These are phyloP conservation scores for Narcine bancroftii DNA, from an alignment of 2,113 vertebrate species.

Conservation along the genomic window DNA sequence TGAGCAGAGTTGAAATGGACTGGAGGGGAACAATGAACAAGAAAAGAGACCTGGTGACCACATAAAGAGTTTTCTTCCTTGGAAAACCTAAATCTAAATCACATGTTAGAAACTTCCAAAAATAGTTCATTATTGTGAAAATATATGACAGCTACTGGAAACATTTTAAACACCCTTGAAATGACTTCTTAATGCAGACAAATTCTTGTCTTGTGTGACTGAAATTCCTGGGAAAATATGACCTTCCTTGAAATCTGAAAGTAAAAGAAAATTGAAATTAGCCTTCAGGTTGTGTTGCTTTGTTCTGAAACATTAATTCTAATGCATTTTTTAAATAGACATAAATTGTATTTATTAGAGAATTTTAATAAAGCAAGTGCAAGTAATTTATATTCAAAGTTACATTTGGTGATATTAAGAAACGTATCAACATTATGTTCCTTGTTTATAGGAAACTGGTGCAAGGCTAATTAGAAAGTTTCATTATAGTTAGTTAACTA, in stretches of 20 bases:
- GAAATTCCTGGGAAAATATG: neutral
- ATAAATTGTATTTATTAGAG: neutral
- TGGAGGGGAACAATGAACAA: slow-evolving; percentile 25
- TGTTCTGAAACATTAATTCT: neutral
- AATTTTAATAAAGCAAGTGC: neutral
- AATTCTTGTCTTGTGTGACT: neutral
- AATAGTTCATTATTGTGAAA: slow-evolving; percentile 9
- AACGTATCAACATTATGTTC: neutral
- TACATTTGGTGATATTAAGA: neutral
- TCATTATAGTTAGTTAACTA: neutral
- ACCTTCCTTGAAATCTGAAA: neutral
- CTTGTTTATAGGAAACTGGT: neutral
- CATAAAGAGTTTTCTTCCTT: neutral
- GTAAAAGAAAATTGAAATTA: slow-evolving; percentile 7
- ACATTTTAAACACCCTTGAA: slow-evolving; percentile 11
- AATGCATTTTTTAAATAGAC: neutral
- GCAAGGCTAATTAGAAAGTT: neutral
- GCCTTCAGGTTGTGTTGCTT: neutral
- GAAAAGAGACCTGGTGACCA: neutral
- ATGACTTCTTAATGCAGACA: neutral
- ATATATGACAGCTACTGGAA: slow-evolving; percentile 9
- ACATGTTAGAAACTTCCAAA: slow-evolving; percentile 19
- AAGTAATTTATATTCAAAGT: neutral
- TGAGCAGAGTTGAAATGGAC: neutral
- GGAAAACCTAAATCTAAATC: slow-evolving; percentile 29